Conservation (phyloP, 2,888 invertebrate genomes). For the Xestoiulus laeticollis region DNA sequence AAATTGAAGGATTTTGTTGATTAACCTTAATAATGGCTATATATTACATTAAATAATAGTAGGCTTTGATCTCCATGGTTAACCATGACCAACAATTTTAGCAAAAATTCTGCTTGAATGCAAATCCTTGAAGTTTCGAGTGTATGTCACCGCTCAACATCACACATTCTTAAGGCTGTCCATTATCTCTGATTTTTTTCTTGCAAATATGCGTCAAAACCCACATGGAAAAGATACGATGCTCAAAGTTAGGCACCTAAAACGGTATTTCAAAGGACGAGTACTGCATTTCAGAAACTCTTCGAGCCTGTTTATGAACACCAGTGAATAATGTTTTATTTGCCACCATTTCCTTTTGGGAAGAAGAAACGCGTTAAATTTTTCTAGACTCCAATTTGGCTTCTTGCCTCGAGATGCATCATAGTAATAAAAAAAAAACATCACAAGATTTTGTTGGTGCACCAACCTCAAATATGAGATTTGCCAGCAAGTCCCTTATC, state of each 20-base stretch:
- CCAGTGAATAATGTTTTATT: constrained; percentile 4
- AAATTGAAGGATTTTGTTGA: too few relatives aligned
- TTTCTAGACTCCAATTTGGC: not conserved
- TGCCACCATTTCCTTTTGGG: not conserved
- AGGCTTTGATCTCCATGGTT: not conserved
- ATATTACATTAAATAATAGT: too few relatives aligned
- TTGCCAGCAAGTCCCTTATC: not conserved
- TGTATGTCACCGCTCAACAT: too few relatives aligned
- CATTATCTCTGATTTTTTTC: not conserved
- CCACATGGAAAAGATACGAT: not conserved
- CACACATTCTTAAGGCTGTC: too few relatives aligned
- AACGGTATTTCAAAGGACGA: not conserved
- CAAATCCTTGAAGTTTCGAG: too few relatives aligned
- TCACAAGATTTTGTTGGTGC: not conserved
- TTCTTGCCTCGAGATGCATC: not conserved
- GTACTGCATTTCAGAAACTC: not conserved
- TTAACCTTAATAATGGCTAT: too few relatives aligned
- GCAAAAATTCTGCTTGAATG: too few relatives aligned
- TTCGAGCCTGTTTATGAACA: not conserved
- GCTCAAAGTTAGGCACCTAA: not conserved
- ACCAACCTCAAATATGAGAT: not conserved
- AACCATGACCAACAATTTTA: not conserved
- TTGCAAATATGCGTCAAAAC: not conserved
- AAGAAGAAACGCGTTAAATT: not conserved
- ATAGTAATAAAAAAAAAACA: not conserved